Percentiles rank a stretch among this genome's conserved stretches.
These are phyloP conservation scores for Cancer borealis DNA, from an alignment of 2,888 invertebrate species.

Conservation along the genomic window DNA sequence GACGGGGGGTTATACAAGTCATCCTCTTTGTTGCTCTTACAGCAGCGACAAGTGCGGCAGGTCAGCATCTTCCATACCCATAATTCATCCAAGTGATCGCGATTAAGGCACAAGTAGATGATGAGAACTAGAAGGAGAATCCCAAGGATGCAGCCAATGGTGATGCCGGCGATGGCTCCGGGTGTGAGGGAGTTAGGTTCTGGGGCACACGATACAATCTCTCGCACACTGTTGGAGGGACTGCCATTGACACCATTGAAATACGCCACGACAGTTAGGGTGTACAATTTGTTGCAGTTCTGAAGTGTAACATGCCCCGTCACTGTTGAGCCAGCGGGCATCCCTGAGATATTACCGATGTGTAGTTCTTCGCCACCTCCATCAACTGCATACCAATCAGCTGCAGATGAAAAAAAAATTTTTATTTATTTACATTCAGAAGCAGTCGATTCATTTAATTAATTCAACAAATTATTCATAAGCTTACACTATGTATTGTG, in stretches of 20 bases:
- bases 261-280: slow-evolving; percentile 51
- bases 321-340: not conserved
- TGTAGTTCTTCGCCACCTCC: not conserved
- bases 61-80: slow-evolving; percentile 66
- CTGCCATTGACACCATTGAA: not conserved
- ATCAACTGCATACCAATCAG: not conserved
- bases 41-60: slow-evolving; percentile 46
- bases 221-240: slow-evolving; percentile 53
- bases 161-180: slow-evolving; percentile 67
- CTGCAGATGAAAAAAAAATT: not conserved
- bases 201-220: not conserved
- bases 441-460: not conserved
- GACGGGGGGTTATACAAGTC: slow-evolving; percentile 42
- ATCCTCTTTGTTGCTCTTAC: slow-evolving; percentile 34
- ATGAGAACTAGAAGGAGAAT: slow-evolving; percentile 56
- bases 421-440: not conserved
- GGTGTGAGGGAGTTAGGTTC: not conserved
- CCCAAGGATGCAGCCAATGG: slow-evolving; percentile 59
- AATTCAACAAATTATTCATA: not conserved
- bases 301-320: not conserved
- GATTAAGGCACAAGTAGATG: slow-evolving; percentile 59
- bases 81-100: slow-evolving; percentile 61
- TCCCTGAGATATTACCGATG: not conserved
- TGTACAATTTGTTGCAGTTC: slow-evolving; percentile 34
- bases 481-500: not conserved